Evolutionary conservation across 2,113 vertebrate species (phyloP), one percentile per base, ranked within the genome.

Genomic region (Phylloscopus trochiloides): DNA sequence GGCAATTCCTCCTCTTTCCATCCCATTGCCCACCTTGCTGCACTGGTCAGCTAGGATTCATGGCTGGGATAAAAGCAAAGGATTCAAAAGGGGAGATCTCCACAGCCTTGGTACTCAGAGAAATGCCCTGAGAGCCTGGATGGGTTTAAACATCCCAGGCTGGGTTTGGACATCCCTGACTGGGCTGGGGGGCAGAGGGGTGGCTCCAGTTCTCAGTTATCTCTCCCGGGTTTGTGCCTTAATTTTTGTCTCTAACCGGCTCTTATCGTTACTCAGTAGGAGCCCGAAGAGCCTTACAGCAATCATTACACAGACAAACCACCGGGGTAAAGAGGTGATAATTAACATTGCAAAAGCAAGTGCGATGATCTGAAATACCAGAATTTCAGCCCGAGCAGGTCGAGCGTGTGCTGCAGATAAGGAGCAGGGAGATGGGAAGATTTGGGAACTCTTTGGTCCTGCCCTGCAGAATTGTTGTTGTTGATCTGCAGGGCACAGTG

Each of bases 301-400:
- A 7, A 16, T 31, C 1, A 1, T 47, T 38, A 17, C n/a, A 13
- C 42, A 47, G 76, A 38, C 76, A 32, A 73, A 47, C 19, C 68
- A 52, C 25, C 0, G 16, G 73, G 65, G 61, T 52, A 25, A 71
- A 78, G 83, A 89, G 92, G 43, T 32, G 67, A 77, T 77, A 16
- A 91, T 91, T 94, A 85, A 71, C 47, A 61, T 95, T 79, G 84
- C 93, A 91, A 91, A 97, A 85, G 29, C 19, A 12, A 79, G 12
- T 15, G 36, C 48, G 0, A 16, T 12, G 57, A 34, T 96, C 50
- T 74, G 89, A 87, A 87, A 72, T 38, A 92, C 91, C 93, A 72
- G 96, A 89, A 75, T 87, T 96, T 94, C 93, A 85, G 90, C 96
- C 90, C 7, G n/a, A 82, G 94, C 96, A 90, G 94, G 95, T 75